Percentiles rank a stretch among this genome's conserved stretches.
Conservation (phyloP, 2,797 vertebrate species). For the Centropyge bicolor region DNA sequence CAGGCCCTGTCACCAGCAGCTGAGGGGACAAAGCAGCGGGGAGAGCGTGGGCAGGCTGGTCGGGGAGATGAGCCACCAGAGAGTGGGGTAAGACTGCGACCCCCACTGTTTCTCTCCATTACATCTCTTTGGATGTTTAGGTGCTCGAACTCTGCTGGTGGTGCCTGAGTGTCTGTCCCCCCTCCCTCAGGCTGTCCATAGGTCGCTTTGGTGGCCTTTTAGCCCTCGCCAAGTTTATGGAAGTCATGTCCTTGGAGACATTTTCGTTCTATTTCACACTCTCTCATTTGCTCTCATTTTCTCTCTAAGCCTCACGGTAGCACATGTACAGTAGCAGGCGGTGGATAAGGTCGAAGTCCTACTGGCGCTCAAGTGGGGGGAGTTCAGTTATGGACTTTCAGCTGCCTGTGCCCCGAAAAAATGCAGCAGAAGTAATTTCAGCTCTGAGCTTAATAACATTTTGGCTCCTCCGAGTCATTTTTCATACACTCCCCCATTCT, state of each 20-base stretch:
- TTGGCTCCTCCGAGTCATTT: slow-evolving; percentile 69
- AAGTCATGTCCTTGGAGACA: slow-evolving; percentile 51
- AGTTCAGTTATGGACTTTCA: slow-evolving; percentile 62
- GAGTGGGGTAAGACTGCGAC: slow-evolving; percentile 55
- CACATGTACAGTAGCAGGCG: slow-evolving; percentile 17
- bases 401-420: slow-evolving; percentile 55
- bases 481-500: slow-evolving; percentile 68
- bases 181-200: slow-evolving; percentile 44
- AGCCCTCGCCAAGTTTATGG: slow-evolving; percentile 5
- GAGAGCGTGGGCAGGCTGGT: slow-evolving; percentile 44
- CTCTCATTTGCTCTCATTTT: slow-evolving; percentile 25
- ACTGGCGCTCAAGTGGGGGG: slow-evolving; percentile 10
- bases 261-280: slow-evolving; percentile 45
- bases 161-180: slow-evolving; percentile 14
- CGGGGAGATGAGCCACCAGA: slow-evolving; percentile 63
- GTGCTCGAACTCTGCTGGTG: slow-evolving; percentile 22
- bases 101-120: slow-evolving; percentile 51
- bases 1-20: slow-evolving; percentile 77
- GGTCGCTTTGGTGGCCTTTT: slow-evolving; percentile 31
- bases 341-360: slow-evolving; percentile 40
- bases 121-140: slow-evolving; percentile 44
- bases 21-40: slow-evolving; percentile 61
- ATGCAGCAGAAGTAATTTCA: slow-evolving; percentile 75
- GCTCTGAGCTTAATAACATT: slow-evolving; percentile 74
- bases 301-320: background rate